Conservation (phyloP, 2,797 vertebrate species). For the Xiphophorus birchmanni region DNA sequence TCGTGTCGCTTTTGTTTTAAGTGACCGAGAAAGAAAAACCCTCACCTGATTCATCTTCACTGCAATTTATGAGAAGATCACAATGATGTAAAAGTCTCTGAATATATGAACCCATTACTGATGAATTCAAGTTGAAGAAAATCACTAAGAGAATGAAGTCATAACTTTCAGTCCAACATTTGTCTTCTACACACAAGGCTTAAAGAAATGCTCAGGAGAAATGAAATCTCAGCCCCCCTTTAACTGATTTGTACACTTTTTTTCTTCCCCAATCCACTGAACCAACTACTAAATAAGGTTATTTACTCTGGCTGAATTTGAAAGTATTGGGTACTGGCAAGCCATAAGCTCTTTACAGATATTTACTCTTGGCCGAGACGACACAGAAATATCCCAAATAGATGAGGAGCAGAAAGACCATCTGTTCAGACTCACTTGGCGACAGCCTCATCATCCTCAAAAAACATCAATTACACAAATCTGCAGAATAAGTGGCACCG, state of each 20-base stretch:
- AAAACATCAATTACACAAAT: background rate
- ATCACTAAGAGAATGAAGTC: slow-evolving; percentile 11
- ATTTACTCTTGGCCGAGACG: slow-evolving; percentile 20
- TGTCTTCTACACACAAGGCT: slow-evolving; percentile 16
- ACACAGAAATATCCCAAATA: slow-evolving; percentile 27
- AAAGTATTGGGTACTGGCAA: slow-evolving; percentile 25
- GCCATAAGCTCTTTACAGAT: slow-evolving; percentile 32
- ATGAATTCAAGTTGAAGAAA: slow-evolving; percentile 34
- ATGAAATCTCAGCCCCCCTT: background rate
- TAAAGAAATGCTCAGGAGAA: slow-evolving; percentile 3
- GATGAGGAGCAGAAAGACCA: slow-evolving; percentile 13
- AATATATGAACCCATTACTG: slow-evolving; percentile 30
- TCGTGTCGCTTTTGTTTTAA: background rate
- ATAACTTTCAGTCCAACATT: slow-evolving; percentile 32
- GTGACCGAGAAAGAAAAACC: slow-evolving; percentile 8
- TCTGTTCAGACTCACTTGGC: slow-evolving; percentile 23
- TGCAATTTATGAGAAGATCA: slow-evolving; percentile 4
- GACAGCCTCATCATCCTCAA: slow-evolving; percentile 28
- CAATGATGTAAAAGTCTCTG: background rate
- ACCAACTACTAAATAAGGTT: slow-evolving; percentile 16
- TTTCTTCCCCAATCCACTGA: slow-evolving; percentile 2
- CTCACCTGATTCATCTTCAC: background rate
- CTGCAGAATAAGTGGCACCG: background rate
- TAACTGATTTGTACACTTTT: slow-evolving; percentile 18
- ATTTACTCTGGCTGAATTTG: slow-evolving; percentile 42